phyloP scores from a whole-genome alignment of 2,113 vertebrate species.

The Gulo gulo region DNA sequence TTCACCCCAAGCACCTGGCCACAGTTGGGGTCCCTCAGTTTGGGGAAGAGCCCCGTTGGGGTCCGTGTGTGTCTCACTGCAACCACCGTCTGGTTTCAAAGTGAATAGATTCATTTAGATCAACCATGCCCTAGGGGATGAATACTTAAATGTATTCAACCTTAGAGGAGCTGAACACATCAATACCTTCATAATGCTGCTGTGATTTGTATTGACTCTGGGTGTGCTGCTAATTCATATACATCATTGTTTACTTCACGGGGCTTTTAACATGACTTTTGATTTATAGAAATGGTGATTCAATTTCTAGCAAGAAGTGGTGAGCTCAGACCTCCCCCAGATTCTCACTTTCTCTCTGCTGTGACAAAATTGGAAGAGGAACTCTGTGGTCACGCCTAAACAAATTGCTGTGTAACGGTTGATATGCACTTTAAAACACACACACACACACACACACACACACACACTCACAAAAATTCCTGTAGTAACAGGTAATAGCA shows the following conservation, averaged over 20 bases:
- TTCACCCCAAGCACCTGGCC: neutral
- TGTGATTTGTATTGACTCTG: conserved; percentile 85
- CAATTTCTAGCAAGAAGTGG: conserved; percentile 70
- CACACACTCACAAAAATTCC: neutral
- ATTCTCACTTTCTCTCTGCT: conserved; percentile 61
- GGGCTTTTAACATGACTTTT: conserved; percentile 82
- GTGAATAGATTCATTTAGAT: conserved; percentile 79
- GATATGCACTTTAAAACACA: neutral
- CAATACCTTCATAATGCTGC: conserved; percentile 84
- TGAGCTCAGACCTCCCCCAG: conserved; percentile 51
- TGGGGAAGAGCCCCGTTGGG: conserved; percentile 7
- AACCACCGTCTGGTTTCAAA: conserved; percentile 76
- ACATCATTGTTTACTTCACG: conserved; percentile 83
- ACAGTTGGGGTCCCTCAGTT: neutral
- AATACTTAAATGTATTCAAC: conserved; percentile 82
- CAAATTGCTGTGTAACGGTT: conserved; percentile 59
- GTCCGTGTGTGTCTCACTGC: conserved; percentile 32
- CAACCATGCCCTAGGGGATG: conserved; percentile 78
- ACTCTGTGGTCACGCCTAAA: conserved; percentile 55
- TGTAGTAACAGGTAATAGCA: conserved; percentile 56
- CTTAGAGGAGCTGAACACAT: conserved; percentile 79
- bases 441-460: too few species aligned
- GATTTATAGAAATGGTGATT: conserved; percentile 82
- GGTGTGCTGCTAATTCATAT: conserved; percentile 81
- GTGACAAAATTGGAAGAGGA: conserved; percentile 65